Conservation (phyloP, 1,140 invertebrate genomes). For the Calliphora vicina region DNA sequence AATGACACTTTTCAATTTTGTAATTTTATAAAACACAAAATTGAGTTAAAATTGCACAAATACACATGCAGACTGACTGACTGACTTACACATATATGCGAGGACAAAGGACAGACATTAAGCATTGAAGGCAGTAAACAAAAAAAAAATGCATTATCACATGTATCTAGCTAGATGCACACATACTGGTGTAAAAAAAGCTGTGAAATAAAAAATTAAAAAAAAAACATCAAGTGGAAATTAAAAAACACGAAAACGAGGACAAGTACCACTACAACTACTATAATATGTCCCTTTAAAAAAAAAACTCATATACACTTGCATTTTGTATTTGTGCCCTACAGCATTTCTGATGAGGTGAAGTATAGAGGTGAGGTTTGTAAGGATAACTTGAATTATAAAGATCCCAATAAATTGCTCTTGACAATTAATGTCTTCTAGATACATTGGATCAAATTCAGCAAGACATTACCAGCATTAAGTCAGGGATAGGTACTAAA, state of each 20-base stretch:
- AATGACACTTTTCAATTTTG: background rate
- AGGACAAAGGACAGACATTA: background rate
- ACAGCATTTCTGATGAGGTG: too few species aligned
- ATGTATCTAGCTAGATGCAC: too few species aligned
- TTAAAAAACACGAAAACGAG: conserved; percentile 16
- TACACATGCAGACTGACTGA: background rate
- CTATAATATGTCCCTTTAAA: background rate
- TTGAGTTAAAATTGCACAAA: background rate
- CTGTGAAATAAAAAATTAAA: background rate
- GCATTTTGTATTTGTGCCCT: background rate
- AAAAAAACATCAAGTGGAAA: background rate
- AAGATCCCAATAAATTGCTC: too few species aligned
- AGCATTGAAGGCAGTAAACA: too few species aligned
- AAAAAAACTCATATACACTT: background rate
- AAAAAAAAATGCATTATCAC: too few species aligned
- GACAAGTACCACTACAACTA: conserved; percentile 8
- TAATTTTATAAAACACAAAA: background rate
- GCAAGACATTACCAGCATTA: too few species aligned
- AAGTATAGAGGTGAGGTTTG: too few species aligned
- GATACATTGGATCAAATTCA: too few species aligned
- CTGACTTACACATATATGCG: background rate
- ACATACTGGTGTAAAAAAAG: background rate
- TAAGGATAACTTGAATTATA: too few species aligned
- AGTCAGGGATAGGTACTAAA: too few species aligned
- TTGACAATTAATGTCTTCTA: too few species aligned